Base-by-base conservation (phyloP, 2,888 invertebrate species). In the Eilema griseolum region DNA sequence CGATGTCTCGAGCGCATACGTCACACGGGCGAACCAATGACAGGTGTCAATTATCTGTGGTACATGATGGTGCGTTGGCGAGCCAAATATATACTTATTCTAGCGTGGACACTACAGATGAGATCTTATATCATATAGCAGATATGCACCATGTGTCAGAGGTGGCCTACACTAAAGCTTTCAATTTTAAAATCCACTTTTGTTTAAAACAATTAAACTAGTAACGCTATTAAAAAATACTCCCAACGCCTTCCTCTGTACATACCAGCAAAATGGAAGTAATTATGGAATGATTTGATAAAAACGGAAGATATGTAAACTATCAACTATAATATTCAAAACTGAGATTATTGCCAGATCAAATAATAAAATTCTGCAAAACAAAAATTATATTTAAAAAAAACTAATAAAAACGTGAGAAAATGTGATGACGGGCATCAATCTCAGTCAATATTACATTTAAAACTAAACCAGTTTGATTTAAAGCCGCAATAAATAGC, bases 201-300 rank as follows among this genome's bases (percentile, higher is more conserved):
- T 60, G 28, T 63, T 59, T 60, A 64, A 64, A 64, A 67, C 56
- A 67, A 67, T 59, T 67, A 60, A 37, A 65, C 65, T 61, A 56
- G 61, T 63, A 37, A 61, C 14, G 56, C 23, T 60, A 71, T 61
- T 70, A 61, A 64, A 33, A 26, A 65, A 33, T 63, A 33, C 52
- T 37, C 20, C 1, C 23, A 37, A 66, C 24, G 59, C 57, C 46
- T 64, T 31, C 68, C 70, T 70, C 80, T 72, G 70, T 52, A 72
- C 63, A 70, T 66, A 62, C 63, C 63, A 52, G 62, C 66, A 41
- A 75, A 76, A 78, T 93, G 94, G 94, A 94, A 94, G 93, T 89
- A 89, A 59, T 87, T 79, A 83, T 93, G 94, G 94, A 95, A 95
- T 94, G 94, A 90, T 89, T 86, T 75, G 74, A 37, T 77, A 67